A percentile compares a stretch with the other conserved stretches of the same genome.
Evolutionary conservation across 2,113 vertebrate genomes (phyloP).

Genomic region (Pristiophorus japonicus): DNA sequence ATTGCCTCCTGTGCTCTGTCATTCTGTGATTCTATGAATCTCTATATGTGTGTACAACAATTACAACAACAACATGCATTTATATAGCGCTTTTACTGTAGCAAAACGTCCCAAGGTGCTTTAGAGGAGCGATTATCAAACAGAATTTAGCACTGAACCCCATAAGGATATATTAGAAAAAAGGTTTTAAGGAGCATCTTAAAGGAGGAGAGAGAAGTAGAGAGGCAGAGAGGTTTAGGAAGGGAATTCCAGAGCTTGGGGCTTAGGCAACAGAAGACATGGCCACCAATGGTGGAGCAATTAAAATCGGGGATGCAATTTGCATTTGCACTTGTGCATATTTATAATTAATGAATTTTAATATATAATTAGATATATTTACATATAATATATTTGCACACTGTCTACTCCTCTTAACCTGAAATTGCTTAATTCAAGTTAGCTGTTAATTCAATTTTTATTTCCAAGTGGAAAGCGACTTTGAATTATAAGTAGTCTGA

Average conservation of each 20-base stretch:
- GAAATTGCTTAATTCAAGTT: neutral
- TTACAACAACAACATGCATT: too few relatives aligned
- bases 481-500: neutral
- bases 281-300: neutral
- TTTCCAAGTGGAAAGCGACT: neutral
- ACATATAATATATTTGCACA: neutral
- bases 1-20: neutral
- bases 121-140: neutral
- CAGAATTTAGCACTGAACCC: neutral
- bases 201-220: neutral
- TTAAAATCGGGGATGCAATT: neutral
- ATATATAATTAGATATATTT: slow-evolving; percentile 21
- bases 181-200: neutral
- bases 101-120: neutral
- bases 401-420: neutral
- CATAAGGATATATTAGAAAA: neutral
- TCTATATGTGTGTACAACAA: neutral
- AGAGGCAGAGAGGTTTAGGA: neutral
- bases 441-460: neutral
- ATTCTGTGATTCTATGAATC: neutral
- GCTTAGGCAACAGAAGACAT: neutral
- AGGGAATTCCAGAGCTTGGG: neutral
- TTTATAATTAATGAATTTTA: slow-evolving; percentile 31
- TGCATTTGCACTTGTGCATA: neutral
- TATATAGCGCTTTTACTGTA: neutral